Evolutionary conservation across 2,797 vertebrate species (phyloP), one percentile per base, ranked within the genome.

Genomic region (Merluccius polli): DNA sequence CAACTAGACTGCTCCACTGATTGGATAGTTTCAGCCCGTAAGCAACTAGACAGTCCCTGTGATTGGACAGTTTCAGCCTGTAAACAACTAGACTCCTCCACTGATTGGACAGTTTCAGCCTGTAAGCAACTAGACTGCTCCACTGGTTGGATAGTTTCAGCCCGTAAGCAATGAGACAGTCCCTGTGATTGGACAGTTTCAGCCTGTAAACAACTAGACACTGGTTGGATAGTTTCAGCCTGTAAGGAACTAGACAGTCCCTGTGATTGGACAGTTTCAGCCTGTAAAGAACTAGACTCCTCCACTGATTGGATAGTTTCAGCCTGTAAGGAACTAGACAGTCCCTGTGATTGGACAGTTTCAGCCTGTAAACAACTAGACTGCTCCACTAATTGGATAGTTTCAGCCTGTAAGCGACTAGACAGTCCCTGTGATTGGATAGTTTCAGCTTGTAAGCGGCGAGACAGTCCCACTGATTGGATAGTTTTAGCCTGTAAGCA

Each of bases 21-120:
- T 48, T 87, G 79, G 73, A 80, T 71, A 79, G 13, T 72, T 79
- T 48, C 11, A 38, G 79, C 81, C 80, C 75, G 48, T 31, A 79
- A 68, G 67, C 70, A 79, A 41, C 78, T 44, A 38, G 7, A 70
- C 7, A 67, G 71, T 35, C 74, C 75, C 65, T 79, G 63, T 76
- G 73, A 82, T 65, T 67, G 41, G 18, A 75, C n/a, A n/a, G 24
- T 78, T 74, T 75, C 70, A 67, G 44, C 79, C 71, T 81, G 81
- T 77, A n/a, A n/a, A n/a, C n/a, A n/a, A n/a, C n/a, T n/a, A n/a
- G n/a, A n/a, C n/a, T n/a, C n/a, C n/a, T n/a, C n/a, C n/a, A n/a
- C n/a, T n/a, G n/a, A n/a, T n/a, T n/a, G n/a, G n/a, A n/a, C n/a
- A n/a, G n/a, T n/a, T n/a, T n/a, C n/a, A n/a, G n/a, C n/a, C n/a